Percentiles rank a stretch among this genome's conserved stretches.
These are phyloP conservation scores for Ciconia maguari DNA, from an alignment of 2,113 vertebrate genomes.

Conservation along the genomic window DNA sequence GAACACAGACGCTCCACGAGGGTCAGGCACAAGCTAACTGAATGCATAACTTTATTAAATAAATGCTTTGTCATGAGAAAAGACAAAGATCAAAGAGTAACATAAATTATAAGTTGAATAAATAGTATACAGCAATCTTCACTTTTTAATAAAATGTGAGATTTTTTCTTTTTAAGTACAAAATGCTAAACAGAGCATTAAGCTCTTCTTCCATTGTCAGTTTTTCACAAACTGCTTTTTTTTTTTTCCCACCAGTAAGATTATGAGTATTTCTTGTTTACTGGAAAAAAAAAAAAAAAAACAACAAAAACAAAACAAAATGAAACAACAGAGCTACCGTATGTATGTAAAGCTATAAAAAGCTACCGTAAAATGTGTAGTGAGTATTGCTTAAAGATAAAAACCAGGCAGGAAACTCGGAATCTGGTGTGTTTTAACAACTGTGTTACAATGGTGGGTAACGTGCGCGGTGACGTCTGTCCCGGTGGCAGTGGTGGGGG, in stretches of 20 bases:
- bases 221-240: slow-evolving; percentile 85
- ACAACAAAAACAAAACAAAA: slow-evolving; percentile 65
- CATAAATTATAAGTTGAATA: slow-evolving; percentile 99
- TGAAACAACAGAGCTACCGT: slow-evolving; percentile 73
- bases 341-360: slow-evolving; percentile 80
- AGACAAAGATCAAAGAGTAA: slow-evolving; percentile 99
- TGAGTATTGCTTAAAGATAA: slow-evolving; percentile 84
- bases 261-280: slow-evolving; percentile 84
- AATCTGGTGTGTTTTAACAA: slow-evolving; percentile 79
- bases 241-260: slow-evolving; percentile 80
- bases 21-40: slow-evolving; percentile 76
- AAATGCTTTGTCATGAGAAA: slow-evolving; percentile 99
- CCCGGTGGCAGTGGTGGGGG: not conserved
- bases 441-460: slow-evolving; percentile 65
- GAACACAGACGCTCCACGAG: not conserved
- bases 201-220: slow-evolving; percentile 82
- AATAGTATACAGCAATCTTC: slow-evolving; percentile 99
- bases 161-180: slow-evolving; percentile 89
- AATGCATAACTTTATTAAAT: slow-evolving; percentile 99
- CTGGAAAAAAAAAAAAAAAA: slow-evolving; percentile 66
- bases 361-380: slow-evolving; percentile 84
- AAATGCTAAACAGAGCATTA: slow-evolving; percentile 91
- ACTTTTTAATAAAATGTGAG: slow-evolving; percentile 96
- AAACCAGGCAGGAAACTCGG: slow-evolving; percentile 82
- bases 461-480: slow-evolving; percentile 32